These are phyloP conservation scores for Marmota monax DNA, from an alignment of 2,113 vertebrate species.

Conservation along the genomic window DNA sequence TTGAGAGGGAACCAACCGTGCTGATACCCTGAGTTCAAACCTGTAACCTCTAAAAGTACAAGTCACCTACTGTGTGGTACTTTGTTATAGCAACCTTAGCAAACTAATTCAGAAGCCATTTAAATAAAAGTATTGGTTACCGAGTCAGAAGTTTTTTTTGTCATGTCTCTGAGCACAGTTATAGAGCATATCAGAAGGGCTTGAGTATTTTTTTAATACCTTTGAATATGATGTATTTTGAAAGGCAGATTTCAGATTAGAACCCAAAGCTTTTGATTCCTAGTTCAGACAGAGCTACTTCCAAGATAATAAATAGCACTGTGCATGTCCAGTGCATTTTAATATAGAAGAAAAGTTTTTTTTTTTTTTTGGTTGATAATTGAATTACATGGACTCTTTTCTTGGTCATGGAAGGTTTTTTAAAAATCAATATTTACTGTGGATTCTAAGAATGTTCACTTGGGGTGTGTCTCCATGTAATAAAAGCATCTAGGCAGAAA, in stretches of 20 bases:
- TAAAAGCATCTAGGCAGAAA: not conserved
- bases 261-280: not conserved
- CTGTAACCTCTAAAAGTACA: not conserved
- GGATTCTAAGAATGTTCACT: not conserved
- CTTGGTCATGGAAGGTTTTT: conserved; percentile 10
- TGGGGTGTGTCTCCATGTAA: not conserved
- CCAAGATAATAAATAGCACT: not conserved
- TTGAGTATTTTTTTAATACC: not conserved
- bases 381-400: not conserved
- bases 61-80: not conserved
- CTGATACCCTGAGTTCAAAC: not conserved
- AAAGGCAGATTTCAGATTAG: not conserved
- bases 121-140: not conserved
- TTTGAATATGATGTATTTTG: not conserved
- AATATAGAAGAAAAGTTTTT: not conserved
- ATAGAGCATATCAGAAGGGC: not conserved
- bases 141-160: not conserved
- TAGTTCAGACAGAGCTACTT: not conserved
- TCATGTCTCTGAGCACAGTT: not conserved
- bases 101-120: not conserved
- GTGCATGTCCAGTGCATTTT: not conserved
- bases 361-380: not conserved
- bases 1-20: not conserved
- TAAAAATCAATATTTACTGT: not conserved
- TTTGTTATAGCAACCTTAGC: not conserved